Conservation (phyloP, 2,888 invertebrate genomes). For the Cheilosia soror region DNA sequence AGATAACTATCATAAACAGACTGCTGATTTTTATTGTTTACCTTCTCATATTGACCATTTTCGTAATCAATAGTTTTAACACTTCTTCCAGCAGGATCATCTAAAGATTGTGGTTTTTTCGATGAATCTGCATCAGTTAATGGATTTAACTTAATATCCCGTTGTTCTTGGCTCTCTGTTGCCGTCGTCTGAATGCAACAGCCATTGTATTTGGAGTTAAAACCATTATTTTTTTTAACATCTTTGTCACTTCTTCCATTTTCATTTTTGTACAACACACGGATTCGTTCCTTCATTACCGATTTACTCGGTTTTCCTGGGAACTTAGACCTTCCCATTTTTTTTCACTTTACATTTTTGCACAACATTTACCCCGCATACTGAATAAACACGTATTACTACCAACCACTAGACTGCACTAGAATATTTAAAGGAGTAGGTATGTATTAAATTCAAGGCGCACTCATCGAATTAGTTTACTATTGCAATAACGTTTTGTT, state of each 20-base stretch:
- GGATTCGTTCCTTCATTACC: conserved; percentile 93
- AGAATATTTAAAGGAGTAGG: background rate
- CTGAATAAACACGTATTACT: background rate
- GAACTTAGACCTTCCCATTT: conserved; percentile 86
- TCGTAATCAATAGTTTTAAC: background rate
- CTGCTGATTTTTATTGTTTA: background rate
- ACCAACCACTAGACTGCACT: background rate
- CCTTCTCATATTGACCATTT: background rate
- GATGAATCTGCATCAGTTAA: background rate
- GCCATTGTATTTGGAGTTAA: background rate
- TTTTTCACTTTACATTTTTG: conserved; percentile 70
- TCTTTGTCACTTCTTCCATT: conserved; percentile 14
- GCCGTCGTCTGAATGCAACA: background rate
- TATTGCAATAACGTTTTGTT: background rate
- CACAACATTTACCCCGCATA: background rate
- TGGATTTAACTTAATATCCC: background rate
- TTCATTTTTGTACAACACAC: conserved; percentile 85
- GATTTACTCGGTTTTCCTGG: conserved; percentile 95
- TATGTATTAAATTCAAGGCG: background rate
- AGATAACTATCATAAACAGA: background rate
- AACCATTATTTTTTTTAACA: background rate
- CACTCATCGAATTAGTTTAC: background rate
- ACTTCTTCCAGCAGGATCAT: background rate
- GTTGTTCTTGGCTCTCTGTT: background rate
- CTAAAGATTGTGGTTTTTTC: background rate